These are phyloP conservation scores for Sternotherus odoratus DNA, from an alignment of 2,797 vertebrate species.

Conservation along the genomic window DNA sequence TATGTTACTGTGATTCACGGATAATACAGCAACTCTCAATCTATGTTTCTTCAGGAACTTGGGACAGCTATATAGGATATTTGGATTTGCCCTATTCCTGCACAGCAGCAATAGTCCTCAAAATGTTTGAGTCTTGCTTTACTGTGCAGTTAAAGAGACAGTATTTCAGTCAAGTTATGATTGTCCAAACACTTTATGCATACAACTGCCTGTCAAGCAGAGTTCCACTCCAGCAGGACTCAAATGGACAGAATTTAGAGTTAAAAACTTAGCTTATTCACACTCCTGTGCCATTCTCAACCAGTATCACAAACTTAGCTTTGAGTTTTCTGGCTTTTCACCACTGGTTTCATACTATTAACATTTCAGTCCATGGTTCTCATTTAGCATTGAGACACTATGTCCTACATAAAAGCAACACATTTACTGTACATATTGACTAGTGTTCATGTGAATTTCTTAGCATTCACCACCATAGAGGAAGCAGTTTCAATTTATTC, in stretches of 20 bases:
- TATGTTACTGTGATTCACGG: background rate
- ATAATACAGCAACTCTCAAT: rapidly evolving
- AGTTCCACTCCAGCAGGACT: slow-evolving; percentile 5
- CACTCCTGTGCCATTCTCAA: rapidly evolving
- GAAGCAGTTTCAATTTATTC: rapidly evolving
- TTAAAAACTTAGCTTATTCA: background rate
- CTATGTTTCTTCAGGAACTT: rapidly evolving
- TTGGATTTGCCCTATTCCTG: background rate
- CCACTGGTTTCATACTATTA: rapidly evolving
- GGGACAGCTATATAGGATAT: background rate
- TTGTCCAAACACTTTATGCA: slow-evolving; percentile 23
- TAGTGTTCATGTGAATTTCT: rapidly evolving
- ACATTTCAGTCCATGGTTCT: background rate
- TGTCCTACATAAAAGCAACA: background rate
- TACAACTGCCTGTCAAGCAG: slow-evolving; percentile 71
- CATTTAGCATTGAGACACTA: rapidly evolving
- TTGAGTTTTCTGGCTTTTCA: rapidly evolving
- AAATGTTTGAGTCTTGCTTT: background rate
- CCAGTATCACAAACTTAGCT: rapidly evolving
- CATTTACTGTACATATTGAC: background rate
- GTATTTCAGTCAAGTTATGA: slow-evolving; percentile 57
- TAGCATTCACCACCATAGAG: rapidly evolving
- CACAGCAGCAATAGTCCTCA: background rate
- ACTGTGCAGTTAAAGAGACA: background rate
- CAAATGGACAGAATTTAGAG: background rate